Evolutionary conservation across 1,140 invertebrate genomes (phyloP), one percentile per base, ranked within the genome.

Genomic region (Bombus breviceps): DNA sequence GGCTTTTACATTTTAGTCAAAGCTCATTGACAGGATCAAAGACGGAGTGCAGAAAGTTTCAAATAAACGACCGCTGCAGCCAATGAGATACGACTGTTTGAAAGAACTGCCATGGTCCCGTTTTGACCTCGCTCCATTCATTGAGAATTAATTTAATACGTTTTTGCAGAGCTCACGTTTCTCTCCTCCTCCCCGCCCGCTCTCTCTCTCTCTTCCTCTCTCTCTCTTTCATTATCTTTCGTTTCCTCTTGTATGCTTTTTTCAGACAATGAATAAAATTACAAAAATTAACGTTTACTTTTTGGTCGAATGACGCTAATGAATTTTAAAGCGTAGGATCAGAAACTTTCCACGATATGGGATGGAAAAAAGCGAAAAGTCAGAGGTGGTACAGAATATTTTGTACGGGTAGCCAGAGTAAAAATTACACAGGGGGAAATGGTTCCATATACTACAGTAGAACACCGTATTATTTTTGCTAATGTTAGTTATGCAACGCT

Each of bases 71-170:
- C n/a, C 41, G 41, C 18, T 28, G 18, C 32, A 6, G 18, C 73
- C 41, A 53, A 34, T 34, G 73, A 75, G 32, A 53, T 75, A 75
- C 39, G 71, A 47, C 69, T 41, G 13, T 75, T 75, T 12, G 32
- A 75, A 75, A 53, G 43, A 75, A 75, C 32, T n/a, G 10, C 73
- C 47, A 34, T n/a, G 53, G 9, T 15, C 32, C 28, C 18, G 18
- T 47, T 81, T 66, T 22, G 25, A 34, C 32, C 32, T 75, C 34
- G 13, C 12, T 1, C 28, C 41, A 28, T 34, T 47, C 10, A 74
- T 86, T n/a, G 47, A 53, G 76, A 34, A 39, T 77, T 59, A 59
- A 77, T 77, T 62, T 77, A 77, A 62, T 76, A 37, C 25, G 22
- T 47, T 74, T 74, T 32, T 22, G 28, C 72, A 22, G 9, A 10